phyloP scores from a whole-genome alignment of 2,888 invertebrate species.

The Unio pictorum region DNA sequence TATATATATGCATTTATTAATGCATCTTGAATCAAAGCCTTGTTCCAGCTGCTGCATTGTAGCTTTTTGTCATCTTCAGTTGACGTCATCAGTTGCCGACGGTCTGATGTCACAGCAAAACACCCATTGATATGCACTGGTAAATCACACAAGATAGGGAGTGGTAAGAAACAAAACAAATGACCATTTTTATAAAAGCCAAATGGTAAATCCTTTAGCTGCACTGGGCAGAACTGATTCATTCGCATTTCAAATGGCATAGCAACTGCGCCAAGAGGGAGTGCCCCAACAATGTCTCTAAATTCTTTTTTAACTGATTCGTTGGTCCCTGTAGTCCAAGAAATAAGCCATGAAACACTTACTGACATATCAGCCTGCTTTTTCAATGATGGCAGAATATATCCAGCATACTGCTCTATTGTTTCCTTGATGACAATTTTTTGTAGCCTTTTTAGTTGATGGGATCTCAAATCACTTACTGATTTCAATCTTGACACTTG shows the following conservation, averaged over 20 bases:
- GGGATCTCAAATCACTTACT: no score
- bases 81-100: slow-evolving; percentile 42
- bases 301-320: slow-evolving; percentile 2
- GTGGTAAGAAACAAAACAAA: slow-evolving; percentile 45
- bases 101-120: slow-evolving; percentile 57
- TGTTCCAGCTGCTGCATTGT: slow-evolving; percentile 15
- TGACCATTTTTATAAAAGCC: slow-evolving; percentile 35
- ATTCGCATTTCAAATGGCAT: slow-evolving; percentile 3
- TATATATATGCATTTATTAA: slow-evolving; percentile 15
- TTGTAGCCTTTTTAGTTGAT: no score
- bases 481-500: no score
- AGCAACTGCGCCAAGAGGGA: slow-evolving; percentile 32
- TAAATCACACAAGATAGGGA: slow-evolving; percentile 49
- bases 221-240: slow-evolving; percentile 10
- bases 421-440: no score
- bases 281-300: slow-evolving; percentile 13
- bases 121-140: slow-evolving; percentile 61
- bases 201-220: slow-evolving; percentile 7
- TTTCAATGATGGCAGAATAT: no score
- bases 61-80: slow-evolving; percentile 50
- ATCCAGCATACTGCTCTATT: no score
- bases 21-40: slow-evolving; percentile 15
- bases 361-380: no score
- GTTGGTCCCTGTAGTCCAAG: slow-evolving; percentile 30
- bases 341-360: slow-evolving; percentile 21